Percentiles rank a stretch among this genome's conserved stretches.
Evolutionary conservation across 37 sponge, comb jelly and placozoan genomes (phyloP).

Genomic region (Diacarnus erythraeanus): DNA sequence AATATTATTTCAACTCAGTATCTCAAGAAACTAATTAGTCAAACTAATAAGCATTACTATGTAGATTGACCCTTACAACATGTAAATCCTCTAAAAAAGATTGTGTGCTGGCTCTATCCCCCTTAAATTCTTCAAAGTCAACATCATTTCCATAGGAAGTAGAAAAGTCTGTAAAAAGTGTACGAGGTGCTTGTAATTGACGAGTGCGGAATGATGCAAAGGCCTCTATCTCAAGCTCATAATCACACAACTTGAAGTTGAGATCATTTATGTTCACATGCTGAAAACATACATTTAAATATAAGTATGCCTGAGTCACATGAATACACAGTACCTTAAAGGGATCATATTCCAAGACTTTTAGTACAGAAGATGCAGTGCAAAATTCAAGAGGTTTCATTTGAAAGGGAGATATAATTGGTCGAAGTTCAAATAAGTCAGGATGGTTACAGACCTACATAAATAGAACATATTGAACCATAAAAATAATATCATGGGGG

Average conservation of each 20-base stretch:
- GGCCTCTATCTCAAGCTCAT: slow-evolving; percentile 70
- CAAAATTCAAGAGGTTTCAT: slow-evolving; percentile 62
- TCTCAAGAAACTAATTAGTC: no score
- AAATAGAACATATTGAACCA: no score
- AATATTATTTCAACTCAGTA: no score
- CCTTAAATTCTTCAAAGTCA: background rate
- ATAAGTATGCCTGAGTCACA: background rate
- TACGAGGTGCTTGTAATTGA: slow-evolving; percentile 71
- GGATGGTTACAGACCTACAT: slow-evolving; percentile 98
- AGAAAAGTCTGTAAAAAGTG: slow-evolving; percentile 49
- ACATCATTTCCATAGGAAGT: background rate
- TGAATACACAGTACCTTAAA: slow-evolving; percentile 42
- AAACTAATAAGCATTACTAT: background rate
- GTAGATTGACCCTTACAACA: slow-evolving; percentile 11
- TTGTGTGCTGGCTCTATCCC: background rate
- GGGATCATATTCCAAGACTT: slow-evolving; percentile 50
- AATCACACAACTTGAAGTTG: slow-evolving; percentile 69
- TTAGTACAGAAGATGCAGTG: slow-evolving; percentile 71
- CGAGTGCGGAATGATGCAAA: slow-evolving; percentile 77
- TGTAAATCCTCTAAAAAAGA: slow-evolving; percentile 25
- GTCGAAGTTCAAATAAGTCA: slow-evolving; percentile 95
- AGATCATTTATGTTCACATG: slow-evolving; percentile 61
- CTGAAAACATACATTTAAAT: slow-evolving; percentile 16
- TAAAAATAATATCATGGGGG: no score
- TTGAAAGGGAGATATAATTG: slow-evolving; percentile 77